Evolutionary conservation across 2,113 vertebrate genomes (phyloP), one percentile per base, ranked within the genome.

Genomic region (Sturnira hondurensis): DNA sequence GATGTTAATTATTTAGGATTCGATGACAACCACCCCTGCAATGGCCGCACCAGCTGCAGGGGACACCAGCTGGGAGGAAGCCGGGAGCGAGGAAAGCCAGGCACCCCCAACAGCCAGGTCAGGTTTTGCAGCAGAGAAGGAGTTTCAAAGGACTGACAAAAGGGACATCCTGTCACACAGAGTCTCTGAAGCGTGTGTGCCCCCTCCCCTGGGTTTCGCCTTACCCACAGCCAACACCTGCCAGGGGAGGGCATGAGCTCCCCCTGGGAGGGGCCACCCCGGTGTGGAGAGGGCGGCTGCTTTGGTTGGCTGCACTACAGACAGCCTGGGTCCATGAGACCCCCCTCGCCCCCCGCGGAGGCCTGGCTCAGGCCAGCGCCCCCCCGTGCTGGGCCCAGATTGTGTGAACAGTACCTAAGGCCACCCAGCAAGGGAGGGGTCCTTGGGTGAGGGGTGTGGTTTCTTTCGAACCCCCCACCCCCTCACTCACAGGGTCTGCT

Each of bases 211-310:
- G 74, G 52, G 28, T 20, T 33, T 74, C 83, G 91, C 13, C 28
- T 89, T 87, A 93, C 56, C 85, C 90, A 82, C 87, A 94, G 73
- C 47, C 97, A 95, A 91, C 93, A 93, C 63, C 97, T 81, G 58
- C 22, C 38, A 13, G 12, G 31, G 33, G 71, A 68, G 15, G 47
- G 31, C 5, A 33, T 7, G 45, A 63, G 33, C 12, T 82, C 84
- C 93, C 86, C 36, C 0, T n/a, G 90, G 91, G 45, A 56, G 84
- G 81, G 81, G 33, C 92, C 94, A 74, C 11, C 33, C 89, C 92
- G 94, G 84, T 91, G 89, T 7, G 38, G 68, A 91, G 87, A 91
- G 28, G 63, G 71, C 0, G 78, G 95, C 95, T 91, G 88, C 36
- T 93, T 94, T 78, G 33, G 36, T 47, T 96, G 93, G 96, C 96